Evolutionary conservation across 2,888 invertebrate genomes (phyloP).

Genomic region (Calliscelio sp.): DNA sequence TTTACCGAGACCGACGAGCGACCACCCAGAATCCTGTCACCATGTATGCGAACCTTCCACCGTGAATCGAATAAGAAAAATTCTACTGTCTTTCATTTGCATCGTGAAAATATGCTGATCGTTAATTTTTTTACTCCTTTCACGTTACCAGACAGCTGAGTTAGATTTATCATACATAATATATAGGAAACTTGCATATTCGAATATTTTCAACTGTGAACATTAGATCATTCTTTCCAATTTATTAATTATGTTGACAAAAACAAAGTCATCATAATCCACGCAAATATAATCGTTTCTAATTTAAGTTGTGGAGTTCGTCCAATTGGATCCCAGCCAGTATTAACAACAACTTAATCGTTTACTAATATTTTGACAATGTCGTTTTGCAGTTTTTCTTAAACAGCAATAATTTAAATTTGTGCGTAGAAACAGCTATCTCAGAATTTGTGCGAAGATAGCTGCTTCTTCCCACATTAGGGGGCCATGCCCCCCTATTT

Average conservation of each 20-base stretch:
- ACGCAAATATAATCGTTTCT: slow-evolving; percentile 53
- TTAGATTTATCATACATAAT: slow-evolving; percentile 45
- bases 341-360: slow-evolving; percentile 68
- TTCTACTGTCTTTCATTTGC: slow-evolving; percentile 59
- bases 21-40: slow-evolving; percentile 85
- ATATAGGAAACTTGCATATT: neutral
- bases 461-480: too few species aligned
- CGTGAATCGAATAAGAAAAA: slow-evolving; percentile 58
- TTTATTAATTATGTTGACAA: slow-evolving; percentile 24
- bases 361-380: slow-evolving; percentile 65
- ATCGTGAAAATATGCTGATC: slow-evolving; percentile 68
- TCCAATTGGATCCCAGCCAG: slow-evolving; percentile 64
- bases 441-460: too few species aligned
- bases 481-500: too few species aligned
- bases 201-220: neutral
- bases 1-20: slow-evolving; percentile 80
- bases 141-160: slow-evolving; percentile 38
- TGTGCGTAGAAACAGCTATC: too few species aligned
- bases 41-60: slow-evolving; percentile 79
- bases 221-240: neutral
- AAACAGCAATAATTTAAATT: too few species aligned
- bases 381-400: slow-evolving; percentile 25
- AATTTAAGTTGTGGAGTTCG: slow-evolving; percentile 52
- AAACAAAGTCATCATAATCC: slow-evolving; percentile 32
- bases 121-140: slow-evolving; percentile 44